These are phyloP conservation scores for Scelioninae gen. 2 DNA, from an alignment of 2,888 invertebrate species.

Conservation along the genomic window DNA sequence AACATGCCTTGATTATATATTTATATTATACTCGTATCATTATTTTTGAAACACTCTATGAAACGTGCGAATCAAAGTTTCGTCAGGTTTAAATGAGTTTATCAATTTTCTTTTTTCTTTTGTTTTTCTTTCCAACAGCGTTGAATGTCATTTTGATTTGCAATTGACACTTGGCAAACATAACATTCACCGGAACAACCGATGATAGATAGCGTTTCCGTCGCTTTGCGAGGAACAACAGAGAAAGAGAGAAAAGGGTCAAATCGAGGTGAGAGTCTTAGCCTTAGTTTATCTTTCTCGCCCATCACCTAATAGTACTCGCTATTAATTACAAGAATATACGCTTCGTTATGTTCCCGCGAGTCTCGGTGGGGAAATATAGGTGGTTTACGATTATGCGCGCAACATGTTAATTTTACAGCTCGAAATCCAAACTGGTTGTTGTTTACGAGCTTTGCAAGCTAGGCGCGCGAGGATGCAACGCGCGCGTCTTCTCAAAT, in stretches of 20 bases:
- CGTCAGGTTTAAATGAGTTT: too few relatives aligned
- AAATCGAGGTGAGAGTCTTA: conserved; percentile 43
- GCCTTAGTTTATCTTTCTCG: conserved; percentile 59
- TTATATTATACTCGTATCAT: too few relatives aligned
- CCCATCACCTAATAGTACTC: conserved; percentile 60
- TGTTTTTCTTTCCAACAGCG: neutral
- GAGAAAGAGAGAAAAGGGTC: conserved; percentile 33
- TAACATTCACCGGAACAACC: conserved; percentile 41
- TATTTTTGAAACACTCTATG: too few relatives aligned
- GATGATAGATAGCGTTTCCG: conserved; percentile 43
- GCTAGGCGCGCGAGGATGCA: conserved; percentile 55
- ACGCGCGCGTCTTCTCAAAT: conserved; percentile 56
- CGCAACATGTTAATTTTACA: conserved; percentile 62
- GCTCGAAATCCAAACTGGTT: conserved; percentile 60
- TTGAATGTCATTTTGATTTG: too few relatives aligned
- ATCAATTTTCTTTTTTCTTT: too few relatives aligned
- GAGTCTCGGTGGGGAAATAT: conserved; percentile 60
- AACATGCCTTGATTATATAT: too few relatives aligned
- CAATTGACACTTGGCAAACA: too few relatives aligned
- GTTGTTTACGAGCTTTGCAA: conserved; percentile 59
- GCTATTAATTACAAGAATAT: conserved; percentile 62
- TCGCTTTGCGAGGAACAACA: neutral
- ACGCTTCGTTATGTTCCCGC: conserved; percentile 60
- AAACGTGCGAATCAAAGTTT: too few relatives aligned
- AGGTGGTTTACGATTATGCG: conserved; percentile 62